Base-by-base conservation (phyloP, 92 coral and sea anemone species). In the Bergia puertoricense region DNA sequence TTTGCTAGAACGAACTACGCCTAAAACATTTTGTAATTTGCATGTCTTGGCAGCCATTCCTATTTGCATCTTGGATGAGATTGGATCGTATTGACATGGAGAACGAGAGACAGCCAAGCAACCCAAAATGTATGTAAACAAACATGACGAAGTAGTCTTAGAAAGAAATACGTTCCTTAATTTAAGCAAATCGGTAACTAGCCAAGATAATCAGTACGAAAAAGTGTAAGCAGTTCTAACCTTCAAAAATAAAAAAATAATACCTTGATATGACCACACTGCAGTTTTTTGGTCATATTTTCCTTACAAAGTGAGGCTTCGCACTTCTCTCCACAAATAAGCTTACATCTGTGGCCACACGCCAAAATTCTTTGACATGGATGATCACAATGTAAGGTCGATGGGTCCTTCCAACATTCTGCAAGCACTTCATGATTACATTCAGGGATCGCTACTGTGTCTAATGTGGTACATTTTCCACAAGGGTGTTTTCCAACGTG, bases 311-410 rank as follows among this genome's bases (percentile, higher is more conserved):
- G 38, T 30, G 62, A 76, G 36, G 69, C 37, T 18, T 11, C 41
- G 80, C 93, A 91, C 18, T 76, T 72, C 41, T 84, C 77, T 36
- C 91, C 91, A 68, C 93, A 91, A 71, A 54, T 88, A 18, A 69
- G 86, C 3, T 43, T 39, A 41, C 91, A 91, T 13, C 43, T 44
- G 50, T 91, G 93, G 0, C 84, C 89, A 59, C 93, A 91, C 22
- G 41, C 59, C 79, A 91, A 90, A 2, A 23, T 22, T 41, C 80
- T 80, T 69, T 54, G 46, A 59, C 93, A 91, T 9, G 87, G 91
- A 44, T 18, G 66, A 68, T 79, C 39, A 85, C 93, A 91, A 20
- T 22, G 67, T 44, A 85, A 50, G 13, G 40, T 48, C 8, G 54
- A 44, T n/a, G 40, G 65, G 13, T 74, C 75, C 39, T 45, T 42